These are phyloP conservation scores for Marmota flaviventris DNA, from an alignment of 2,113 vertebrate genomes.

Conservation along the genomic window DNA sequence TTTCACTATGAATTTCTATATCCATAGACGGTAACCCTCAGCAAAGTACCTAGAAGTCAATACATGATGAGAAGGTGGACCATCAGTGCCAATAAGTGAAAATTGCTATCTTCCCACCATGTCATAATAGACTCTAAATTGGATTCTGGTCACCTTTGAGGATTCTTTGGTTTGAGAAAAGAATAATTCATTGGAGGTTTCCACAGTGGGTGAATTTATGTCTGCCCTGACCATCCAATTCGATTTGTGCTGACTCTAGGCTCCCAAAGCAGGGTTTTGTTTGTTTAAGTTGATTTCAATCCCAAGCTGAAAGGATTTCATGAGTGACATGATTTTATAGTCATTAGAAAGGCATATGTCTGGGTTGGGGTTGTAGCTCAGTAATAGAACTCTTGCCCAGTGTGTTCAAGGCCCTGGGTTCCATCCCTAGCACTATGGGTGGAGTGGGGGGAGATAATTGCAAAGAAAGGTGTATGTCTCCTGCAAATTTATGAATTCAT, in stretches of 20 bases:
- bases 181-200: not conserved
- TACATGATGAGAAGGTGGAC: not conserved
- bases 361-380: not conserved
- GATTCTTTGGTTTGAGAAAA: slow-evolving; percentile 27
- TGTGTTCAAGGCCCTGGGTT: not conserved
- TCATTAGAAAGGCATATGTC: slow-evolving; percentile 1
- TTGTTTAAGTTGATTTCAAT: not conserved
- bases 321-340: not conserved
- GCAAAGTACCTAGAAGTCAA: not conserved
- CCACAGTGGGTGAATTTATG: not conserved
- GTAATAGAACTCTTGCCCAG: not conserved
- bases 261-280: not conserved
- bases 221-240: not conserved
- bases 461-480: not conserved
- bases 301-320: slow-evolving; percentile 18
- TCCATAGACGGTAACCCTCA: not conserved
- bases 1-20: not conserved
- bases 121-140: not conserved
- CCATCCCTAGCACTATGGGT: not conserved
- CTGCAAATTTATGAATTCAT: not conserved
- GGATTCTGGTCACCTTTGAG: not conserved
- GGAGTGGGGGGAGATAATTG: too few species aligned
- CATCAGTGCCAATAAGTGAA: not conserved
- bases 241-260: not conserved
- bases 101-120: not conserved